Evolutionary conservation across 2,797 vertebrate genomes (phyloP), one percentile per base, ranked within the genome.

Genomic region (Selene dorsalis): DNA sequence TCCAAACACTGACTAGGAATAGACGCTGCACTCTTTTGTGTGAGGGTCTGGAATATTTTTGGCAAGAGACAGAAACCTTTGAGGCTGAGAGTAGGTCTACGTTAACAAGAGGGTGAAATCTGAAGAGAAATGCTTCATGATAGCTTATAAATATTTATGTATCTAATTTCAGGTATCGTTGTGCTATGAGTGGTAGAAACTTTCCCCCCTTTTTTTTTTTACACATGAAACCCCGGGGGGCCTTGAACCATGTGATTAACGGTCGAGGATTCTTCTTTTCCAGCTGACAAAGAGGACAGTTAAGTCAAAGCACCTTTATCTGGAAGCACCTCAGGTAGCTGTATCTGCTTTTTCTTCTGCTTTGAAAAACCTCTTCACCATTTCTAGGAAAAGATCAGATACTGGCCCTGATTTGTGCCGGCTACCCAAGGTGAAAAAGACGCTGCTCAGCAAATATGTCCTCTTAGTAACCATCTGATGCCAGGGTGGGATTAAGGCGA

Each of bases 331-430:
- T 80, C 63, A 52, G 73, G 53, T 50, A 69, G 69, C 39, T 67
- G 59, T 26, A 43, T 20, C 18, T 3, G 12, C 30, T 45, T 69
- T 77, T 62, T 30, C 28, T 77, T 71, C n/a, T 5, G 9, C 58
- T 85, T 70, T 82, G 56, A 85, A 79, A 38, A 48, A 56, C 6
- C 39, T 61, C 59, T 55, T 7, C 22, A 24, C 35, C 59, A 52
- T 74, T 77, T 66, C 13, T n/a, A 74, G 58, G 32, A 77, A 45
- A 20, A 73, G 65, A 87, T 88, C 68, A 87, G 79, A 91, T 77
- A 66, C 58, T 28, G 55, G 24, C 60, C 1, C 13, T 66, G 66
- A 85, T 85, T 83, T 86, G 64, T 73, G 84, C 77, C 14, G 45
- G 65, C 73, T 18, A 67, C 4, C 41, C 63, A 63, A 80, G 64